phyloP scores from a whole-genome alignment of 53 echinoderm and acorn worm species.

The Temnopleurus reevesii region DNA sequence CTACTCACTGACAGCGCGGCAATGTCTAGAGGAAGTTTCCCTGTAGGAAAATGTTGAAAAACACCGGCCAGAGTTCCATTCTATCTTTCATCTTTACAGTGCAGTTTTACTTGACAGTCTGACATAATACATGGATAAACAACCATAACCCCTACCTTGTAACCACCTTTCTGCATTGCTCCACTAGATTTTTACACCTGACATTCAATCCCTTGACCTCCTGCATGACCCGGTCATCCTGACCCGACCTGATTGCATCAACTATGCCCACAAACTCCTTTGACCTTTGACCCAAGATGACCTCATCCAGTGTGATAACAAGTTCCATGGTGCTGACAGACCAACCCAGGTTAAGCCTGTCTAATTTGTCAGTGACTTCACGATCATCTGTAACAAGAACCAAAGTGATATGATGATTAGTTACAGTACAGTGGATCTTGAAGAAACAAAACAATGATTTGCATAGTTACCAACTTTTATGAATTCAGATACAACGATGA shows the following conservation, averaged over 20 bases:
- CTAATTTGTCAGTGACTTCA: background rate
- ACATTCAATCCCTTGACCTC: constrained; percentile 65
- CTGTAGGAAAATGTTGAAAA: too few relatives aligned
- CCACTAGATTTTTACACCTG: constrained; percentile 48
- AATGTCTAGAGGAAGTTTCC: too few relatives aligned
- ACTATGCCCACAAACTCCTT: constrained; percentile 34
- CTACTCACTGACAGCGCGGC: too few relatives aligned
- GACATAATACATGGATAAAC: too few relatives aligned
- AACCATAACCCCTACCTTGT: constrained; percentile 34
- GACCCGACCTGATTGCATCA: constrained; percentile 64
- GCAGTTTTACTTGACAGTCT: too few relatives aligned
- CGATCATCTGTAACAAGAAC: constrained; percentile 26
- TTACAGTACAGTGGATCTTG: too few relatives aligned
- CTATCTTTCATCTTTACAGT: too few relatives aligned
- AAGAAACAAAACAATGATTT: too few relatives aligned
- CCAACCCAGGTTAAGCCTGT: constrained; percentile 59
- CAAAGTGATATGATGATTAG: too few relatives aligned
- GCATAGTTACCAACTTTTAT: too few relatives aligned
- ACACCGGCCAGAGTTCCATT: too few relatives aligned
- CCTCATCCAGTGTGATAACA: constrained; percentile 43
- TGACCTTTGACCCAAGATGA: constrained; percentile 50
- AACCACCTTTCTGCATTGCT: constrained; percentile 58
- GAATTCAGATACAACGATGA: too few relatives aligned
- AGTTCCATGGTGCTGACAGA: constrained; percentile 64
- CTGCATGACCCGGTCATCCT: constrained; percentile 59